phyloP scores from a whole-genome alignment of 2,888 invertebrate genomes.

The Hipparchia sbordonii region DNA sequence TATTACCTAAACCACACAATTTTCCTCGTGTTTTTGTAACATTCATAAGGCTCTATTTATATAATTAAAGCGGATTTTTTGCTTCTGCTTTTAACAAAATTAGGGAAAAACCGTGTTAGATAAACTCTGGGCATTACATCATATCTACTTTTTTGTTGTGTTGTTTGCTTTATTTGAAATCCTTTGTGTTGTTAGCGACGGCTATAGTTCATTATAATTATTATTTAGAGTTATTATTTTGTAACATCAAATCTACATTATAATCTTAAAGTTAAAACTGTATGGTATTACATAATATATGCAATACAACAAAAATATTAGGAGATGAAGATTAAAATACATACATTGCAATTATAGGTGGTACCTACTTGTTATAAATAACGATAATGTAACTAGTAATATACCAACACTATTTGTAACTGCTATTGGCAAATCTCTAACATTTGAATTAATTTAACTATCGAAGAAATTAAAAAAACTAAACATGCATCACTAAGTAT shows the following conservation, averaged over 20 bases:
- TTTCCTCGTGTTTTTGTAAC: conserved; percentile 14
- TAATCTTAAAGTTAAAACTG: too few species aligned
- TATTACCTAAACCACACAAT: background rate
- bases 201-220: background rate
- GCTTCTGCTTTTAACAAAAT: conserved; percentile 7
- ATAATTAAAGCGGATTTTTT: conserved; percentile 3
- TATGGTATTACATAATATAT: too few species aligned
- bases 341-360: too few species aligned
- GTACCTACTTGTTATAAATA: too few species aligned
- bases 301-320: too few species aligned
- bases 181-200: background rate
- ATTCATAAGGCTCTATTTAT: conserved; percentile 6
- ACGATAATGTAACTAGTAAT: too few species aligned
- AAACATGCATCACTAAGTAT: background rate
- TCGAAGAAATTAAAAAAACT: too few species aligned
- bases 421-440: too few species aligned
- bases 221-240: background rate
- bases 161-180: background rate
- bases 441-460: too few species aligned
- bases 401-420: too few species aligned
- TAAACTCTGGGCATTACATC: background rate
- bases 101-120: conserved; percentile 1
- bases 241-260: too few species aligned
- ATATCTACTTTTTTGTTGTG: background rate
- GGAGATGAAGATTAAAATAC: too few species aligned